Evolutionary conservation across 2,888 invertebrate species (phyloP), one percentile per base, ranked within the genome.

Genomic region (Andricus quercusramuli): DNA sequence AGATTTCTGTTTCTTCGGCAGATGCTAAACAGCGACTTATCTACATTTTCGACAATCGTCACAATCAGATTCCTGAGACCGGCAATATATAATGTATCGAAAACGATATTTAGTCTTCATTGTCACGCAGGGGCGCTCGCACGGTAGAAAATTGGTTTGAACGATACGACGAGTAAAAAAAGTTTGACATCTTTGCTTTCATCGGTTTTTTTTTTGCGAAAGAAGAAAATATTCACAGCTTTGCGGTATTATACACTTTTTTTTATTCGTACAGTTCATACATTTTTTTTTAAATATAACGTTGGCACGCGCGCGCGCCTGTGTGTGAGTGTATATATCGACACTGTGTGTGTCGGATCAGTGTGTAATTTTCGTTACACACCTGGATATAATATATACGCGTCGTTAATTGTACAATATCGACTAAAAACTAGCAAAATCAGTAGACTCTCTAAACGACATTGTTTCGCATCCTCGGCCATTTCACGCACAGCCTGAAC

Each of bases 11-110:
- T 70, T 70, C 47, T 41, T 32, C 41, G 32, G 67, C 22, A 70
- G 11, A 66, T 70, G 64, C 64, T 67, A 67, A 67, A 67, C n/a
- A 74, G 56, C 74, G 29, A 56, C 32, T 74, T 74, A 74, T 56
- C 51, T 51, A 74, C 29, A 56, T 74, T 74, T 74, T 56, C 32
- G 51, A 74, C 56, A 56, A 74, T 51, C 56, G 56, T 74, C 74
- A 74, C 74, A 74, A 74, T 74, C 74, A 74, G 74, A 74, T 74
- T 74, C 74, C 74, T 74, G 74, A 74, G 74, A 74, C 74, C 56
- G 56, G 56, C 74, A 67, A 74, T 56, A 74, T 20, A 32, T 74
- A 56, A 51, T 68, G 47, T 68, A 74, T 74, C 37, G 32, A 74
- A 59, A 74, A 74, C 56, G 32, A 74, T 51, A 74, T 74, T 74